Base-by-base conservation (phyloP, 2,888 invertebrate genomes). In the Nomada ruficornis region DNA sequence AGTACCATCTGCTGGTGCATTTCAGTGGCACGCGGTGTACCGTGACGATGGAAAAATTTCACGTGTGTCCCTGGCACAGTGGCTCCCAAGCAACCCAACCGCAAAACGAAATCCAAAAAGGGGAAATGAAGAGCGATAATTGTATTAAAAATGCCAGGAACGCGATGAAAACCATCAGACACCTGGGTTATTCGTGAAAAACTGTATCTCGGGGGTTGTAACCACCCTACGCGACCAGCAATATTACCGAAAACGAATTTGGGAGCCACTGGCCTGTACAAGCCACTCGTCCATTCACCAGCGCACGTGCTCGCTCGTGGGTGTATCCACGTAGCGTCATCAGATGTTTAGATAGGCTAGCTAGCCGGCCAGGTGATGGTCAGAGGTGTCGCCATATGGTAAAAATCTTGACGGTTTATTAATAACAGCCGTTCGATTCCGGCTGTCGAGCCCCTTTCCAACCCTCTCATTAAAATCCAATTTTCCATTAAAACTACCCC, bases 1-100 rank as follows among this genome's bases (percentile, higher is more conserved):
- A 80, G 86, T 67, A 86, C 88, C 86, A 86, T 86, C 86, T 86
- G 86, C 69, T 60, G 57, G 75, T 82, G 79, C 70, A 47, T 78
- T 84, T 75, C 80, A 52, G 42, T 54, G 80, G 71, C 83, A 68
- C 83, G 80, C 72, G 67, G 83, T 67, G 78, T 59, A 60, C 80
- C 80, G 57, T 81, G 85, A 81, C 71, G 87, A 52, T 69, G 76
- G 78, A 79, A 84, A 86, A 82, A 82, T 73, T 80, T 81, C 82
- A 72, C 82, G 60, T 57, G 65, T 52, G 64, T 74, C 65, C 42
- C 74, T 47, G 65, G 18, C 18, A 29, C 80, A 80, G 80, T 54
- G 80, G 79, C 52, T 69, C 44, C 57, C 79, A 79, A 77, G 42
- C 26, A 44, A 42, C n/a, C 10, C 3, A 5, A 36, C 7, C n/a